These are phyloP conservation scores for Cyprinella venusta DNA, from an alignment of 2,797 vertebrate genomes.

Conservation along the genomic window DNA sequence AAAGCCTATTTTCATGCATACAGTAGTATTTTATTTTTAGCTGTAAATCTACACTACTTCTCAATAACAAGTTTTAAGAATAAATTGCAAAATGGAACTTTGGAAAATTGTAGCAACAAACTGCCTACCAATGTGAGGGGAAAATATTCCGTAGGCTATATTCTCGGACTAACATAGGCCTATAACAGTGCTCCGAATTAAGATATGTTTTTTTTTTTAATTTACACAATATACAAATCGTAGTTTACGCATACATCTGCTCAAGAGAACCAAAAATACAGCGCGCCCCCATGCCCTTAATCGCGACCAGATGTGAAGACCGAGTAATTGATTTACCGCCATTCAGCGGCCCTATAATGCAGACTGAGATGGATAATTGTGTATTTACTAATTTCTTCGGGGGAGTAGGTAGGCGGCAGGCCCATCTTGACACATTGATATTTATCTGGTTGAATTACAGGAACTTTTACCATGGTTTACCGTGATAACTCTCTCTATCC, in stretches of 20 bases:
- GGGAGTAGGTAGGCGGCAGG: background rate
- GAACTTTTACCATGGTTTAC: slow-evolving; percentile 26
- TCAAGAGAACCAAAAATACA: slow-evolving; percentile 32
- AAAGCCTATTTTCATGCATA: slow-evolving; percentile 54
- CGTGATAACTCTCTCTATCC: slow-evolving; percentile 12
- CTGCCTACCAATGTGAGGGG: slow-evolving; percentile 11
- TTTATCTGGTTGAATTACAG: slow-evolving; percentile 25
- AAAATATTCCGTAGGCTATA: background rate
- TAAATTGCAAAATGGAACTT: slow-evolving; percentile 66
- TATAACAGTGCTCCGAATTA: slow-evolving; percentile 59
- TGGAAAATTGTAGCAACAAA: slow-evolving; percentile 68
- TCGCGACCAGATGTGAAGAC: slow-evolving; percentile 71
- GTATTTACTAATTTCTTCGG: slow-evolving; percentile 47
- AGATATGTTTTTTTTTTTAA: no score
- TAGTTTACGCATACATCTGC: slow-evolving; percentile 62
- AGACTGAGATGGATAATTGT: slow-evolving; percentile 52
- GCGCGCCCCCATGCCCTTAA: slow-evolving; percentile 53
- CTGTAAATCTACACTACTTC: slow-evolving; percentile 67
- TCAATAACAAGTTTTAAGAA: slow-evolving; percentile 69
- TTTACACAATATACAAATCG: slow-evolving; percentile 66
- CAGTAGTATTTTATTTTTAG: slow-evolving; percentile 70
- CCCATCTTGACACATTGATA: slow-evolving; percentile 27
- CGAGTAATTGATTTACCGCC: slow-evolving; percentile 73
- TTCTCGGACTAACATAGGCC: slow-evolving; percentile 44
- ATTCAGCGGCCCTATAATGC: slow-evolving; percentile 57